Percentiles rank a stretch among this genome's conserved stretches.
These are phyloP conservation scores for Orchesella cincta DNA, from an alignment of 1,140 invertebrate genomes.

Conservation along the genomic window DNA sequence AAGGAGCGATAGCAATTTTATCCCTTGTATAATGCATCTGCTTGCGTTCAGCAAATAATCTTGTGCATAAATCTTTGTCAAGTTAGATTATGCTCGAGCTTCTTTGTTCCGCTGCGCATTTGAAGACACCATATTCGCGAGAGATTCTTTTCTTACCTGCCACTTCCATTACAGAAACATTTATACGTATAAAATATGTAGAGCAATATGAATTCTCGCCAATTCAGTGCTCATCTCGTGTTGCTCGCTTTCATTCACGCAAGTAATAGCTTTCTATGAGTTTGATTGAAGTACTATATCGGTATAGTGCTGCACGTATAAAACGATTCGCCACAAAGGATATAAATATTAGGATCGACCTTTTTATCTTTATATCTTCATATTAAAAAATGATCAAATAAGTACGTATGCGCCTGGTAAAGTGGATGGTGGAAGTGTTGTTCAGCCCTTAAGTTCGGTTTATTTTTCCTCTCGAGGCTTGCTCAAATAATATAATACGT, in stretches of 20 bases:
- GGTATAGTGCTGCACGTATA: too few relatives aligned
- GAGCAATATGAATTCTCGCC: not conserved
- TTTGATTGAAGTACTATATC: too few relatives aligned
- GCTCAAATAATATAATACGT: not conserved
- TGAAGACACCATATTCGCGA: not conserved
- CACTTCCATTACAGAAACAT: not conserved
- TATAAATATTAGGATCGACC: not conserved
- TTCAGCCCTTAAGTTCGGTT: not conserved
- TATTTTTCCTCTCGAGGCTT: not conserved
- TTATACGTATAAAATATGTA: not conserved
- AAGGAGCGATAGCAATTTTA: not conserved
- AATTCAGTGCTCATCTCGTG: not conserved
- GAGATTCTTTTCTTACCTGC: not conserved
- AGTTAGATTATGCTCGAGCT: not conserved
- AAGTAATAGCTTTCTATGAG: not conserved
- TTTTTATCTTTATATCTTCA: not conserved
- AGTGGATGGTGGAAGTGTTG: too few relatives aligned
- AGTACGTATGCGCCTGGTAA: too few relatives aligned
- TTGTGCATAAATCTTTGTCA: constrained; percentile 19
- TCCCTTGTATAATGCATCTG: not conserved
- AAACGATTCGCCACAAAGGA: not conserved
- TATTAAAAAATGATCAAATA: too few relatives aligned
- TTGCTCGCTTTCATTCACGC: not conserved
- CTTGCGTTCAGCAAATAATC: not conserved
- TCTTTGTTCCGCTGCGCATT: not conserved